Conservation (phyloP, 2,113 vertebrate genomes). For the Cryptotis parvus region DNA sequence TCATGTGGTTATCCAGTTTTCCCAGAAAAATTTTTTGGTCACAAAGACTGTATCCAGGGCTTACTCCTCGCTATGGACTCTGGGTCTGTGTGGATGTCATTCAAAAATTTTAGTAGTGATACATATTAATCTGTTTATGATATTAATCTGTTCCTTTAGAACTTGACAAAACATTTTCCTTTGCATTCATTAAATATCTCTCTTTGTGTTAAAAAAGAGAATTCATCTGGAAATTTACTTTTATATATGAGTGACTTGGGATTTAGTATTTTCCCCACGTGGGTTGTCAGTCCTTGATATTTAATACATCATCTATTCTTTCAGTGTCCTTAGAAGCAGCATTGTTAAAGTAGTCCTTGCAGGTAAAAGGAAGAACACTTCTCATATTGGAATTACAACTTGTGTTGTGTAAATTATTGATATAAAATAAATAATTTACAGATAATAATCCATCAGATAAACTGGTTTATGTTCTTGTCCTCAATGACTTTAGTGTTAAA, state of each 20-base stretch:
- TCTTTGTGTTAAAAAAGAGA: neutral
- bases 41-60: too few relatives aligned
- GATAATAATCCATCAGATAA: neutral
- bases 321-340: neutral
- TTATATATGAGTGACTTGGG: neutral
- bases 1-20: too few relatives aligned
- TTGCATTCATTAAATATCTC: neutral
- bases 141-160: slow-evolving; percentile 35
- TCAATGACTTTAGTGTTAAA: slow-evolving; percentile 21
- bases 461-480: neutral
- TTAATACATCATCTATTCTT: slow-evolving; percentile 10
- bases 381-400: neutral
- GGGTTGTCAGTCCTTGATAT: neutral
- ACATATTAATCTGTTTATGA: neutral
- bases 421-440: too few relatives aligned
- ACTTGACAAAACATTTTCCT: neutral
- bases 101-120: slow-evolving; percentile 33
- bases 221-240: slow-evolving; percentile 16
- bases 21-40: too few relatives aligned
- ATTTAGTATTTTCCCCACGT: slow-evolving; percentile 31
- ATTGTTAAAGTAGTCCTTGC: slow-evolving; percentile 34
- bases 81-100: neutral
- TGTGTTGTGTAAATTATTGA: neutral
- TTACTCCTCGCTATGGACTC: too few relatives aligned
- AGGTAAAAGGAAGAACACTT: neutral